phyloP scores from a whole-genome alignment of 1,140 invertebrate genomes.

The Steinernema khuongi region DNA sequence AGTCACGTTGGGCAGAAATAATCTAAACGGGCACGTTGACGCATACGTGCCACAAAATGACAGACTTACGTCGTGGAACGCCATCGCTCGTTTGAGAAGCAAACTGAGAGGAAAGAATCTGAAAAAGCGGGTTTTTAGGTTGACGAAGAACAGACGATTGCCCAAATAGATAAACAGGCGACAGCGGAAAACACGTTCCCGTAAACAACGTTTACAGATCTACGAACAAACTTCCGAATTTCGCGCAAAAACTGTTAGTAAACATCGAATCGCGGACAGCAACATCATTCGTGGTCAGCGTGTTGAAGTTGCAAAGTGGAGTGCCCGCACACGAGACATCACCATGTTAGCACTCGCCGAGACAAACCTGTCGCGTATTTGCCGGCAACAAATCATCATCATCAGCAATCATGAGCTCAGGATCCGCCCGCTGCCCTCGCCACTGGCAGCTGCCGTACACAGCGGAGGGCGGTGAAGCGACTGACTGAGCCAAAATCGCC shows the following conservation, averaged over 20 bases:
- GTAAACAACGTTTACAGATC: neutral
- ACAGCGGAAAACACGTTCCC: neutral
- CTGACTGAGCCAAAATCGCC: neutral
- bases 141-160: neutral
- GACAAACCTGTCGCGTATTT: too few species aligned
- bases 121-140: neutral
- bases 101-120: neutral
- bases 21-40: slow-evolving; percentile 27
- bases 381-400: too few species aligned
- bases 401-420: too few species aligned
- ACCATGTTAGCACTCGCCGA: too few species aligned
- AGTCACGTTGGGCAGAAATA: slow-evolving; percentile 34
- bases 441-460: neutral
- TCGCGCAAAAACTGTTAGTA: neutral
- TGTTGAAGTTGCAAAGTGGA: too few species aligned
- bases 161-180: neutral
- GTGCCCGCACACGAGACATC: too few species aligned
- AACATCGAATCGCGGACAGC: too few species aligned
- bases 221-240: neutral
- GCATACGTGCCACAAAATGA: neutral
- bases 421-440: too few species aligned
- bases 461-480: neutral
- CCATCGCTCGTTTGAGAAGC: neutral
- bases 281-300: too few species aligned
- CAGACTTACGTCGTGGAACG: neutral